These are phyloP conservation scores for Alsophila aescularia DNA, from an alignment of 2,888 invertebrate genomes.

Conservation along the genomic window DNA sequence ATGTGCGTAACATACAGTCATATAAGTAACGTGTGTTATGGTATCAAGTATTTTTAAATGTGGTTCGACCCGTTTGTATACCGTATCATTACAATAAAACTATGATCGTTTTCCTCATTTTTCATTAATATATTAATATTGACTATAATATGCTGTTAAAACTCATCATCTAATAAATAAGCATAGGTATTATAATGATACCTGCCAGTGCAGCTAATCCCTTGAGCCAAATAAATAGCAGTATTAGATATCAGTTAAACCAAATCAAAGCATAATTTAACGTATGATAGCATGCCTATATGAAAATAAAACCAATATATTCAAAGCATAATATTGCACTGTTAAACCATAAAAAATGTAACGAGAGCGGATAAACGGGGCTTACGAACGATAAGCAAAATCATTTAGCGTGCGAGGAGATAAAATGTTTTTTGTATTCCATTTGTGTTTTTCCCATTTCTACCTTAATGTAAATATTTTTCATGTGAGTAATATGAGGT, in stretches of 20 bases:
- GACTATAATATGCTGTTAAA: no score
- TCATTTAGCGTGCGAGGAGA: constrained; percentile 40
- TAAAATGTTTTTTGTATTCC: constrained; percentile 39
- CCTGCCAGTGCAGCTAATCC: neutral
- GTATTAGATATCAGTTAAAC: constrained; percentile 1
- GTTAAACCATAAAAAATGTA: constrained; percentile 38
- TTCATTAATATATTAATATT: no score
- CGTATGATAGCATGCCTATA: constrained; percentile 11
- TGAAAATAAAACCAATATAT: constrained; percentile 29
- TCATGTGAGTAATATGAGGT: constrained; percentile 37
- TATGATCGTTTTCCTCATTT: no score
- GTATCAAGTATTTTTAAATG: no score
- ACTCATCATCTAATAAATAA: neutral
- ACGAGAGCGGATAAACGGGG: constrained; percentile 35
- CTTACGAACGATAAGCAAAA: constrained; percentile 42
- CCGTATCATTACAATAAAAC: no score
- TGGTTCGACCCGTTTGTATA: no score
- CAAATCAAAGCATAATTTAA: constrained; percentile 11
- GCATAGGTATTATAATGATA: neutral
- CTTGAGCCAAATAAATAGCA: neutral
- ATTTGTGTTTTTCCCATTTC: constrained; percentile 34
- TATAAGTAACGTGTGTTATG: no score
- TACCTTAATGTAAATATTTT: constrained; percentile 37
- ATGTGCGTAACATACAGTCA: no score
- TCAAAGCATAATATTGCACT: constrained; percentile 34